Evolutionary conservation across 2,113 vertebrate species (phyloP).

Genomic region (Micronycteris hirsuta): DNA sequence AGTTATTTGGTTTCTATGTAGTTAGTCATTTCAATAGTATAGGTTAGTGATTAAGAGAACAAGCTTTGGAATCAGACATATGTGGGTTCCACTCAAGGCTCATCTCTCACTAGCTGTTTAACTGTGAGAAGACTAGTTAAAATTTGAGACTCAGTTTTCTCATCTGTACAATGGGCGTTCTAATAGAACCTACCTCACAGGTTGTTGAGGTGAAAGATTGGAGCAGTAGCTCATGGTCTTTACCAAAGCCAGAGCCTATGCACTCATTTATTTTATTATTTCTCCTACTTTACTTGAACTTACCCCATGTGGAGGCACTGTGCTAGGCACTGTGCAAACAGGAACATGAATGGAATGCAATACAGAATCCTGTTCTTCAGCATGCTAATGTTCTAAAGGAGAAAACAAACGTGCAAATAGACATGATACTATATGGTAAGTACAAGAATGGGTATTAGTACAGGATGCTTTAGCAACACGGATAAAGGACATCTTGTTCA

Average conservation of each 20-base stretch:
- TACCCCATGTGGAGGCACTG: background rate
- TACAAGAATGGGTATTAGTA: background rate
- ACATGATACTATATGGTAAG: background rate
- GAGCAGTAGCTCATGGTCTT: background rate
- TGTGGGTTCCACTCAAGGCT: background rate
- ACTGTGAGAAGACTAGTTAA: background rate
- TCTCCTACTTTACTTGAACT: background rate
- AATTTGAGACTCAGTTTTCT: background rate
- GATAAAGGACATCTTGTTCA: background rate
- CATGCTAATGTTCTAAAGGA: background rate
- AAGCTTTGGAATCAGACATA: background rate
- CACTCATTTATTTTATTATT: constrained; percentile 21
- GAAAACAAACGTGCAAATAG: background rate
- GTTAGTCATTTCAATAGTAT: background rate
- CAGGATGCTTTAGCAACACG: background rate
- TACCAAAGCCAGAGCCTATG: background rate
- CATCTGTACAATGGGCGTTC: background rate
- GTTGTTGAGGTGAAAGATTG: background rate
- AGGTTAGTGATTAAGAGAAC: background rate
- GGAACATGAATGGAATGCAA: background rate
- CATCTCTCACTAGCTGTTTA: background rate
- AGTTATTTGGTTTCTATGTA: background rate
- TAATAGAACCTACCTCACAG: background rate
- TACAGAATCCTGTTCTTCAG: background rate
- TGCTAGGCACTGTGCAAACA: background rate